Base-by-base conservation (phyloP, 2,888 invertebrate species). In the Stenotaenia linearis region DNA sequence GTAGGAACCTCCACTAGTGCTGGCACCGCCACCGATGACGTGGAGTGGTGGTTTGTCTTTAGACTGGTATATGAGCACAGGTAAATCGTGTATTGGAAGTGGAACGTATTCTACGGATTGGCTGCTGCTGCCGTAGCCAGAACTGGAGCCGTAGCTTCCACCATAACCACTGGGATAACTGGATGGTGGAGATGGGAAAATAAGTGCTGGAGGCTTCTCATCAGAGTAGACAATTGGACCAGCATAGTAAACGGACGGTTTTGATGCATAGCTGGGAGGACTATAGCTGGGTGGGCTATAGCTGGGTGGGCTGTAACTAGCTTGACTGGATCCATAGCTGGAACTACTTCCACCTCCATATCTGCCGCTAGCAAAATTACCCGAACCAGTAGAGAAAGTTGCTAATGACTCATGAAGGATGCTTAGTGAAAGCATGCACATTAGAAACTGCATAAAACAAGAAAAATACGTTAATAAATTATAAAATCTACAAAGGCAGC, bases 21-120 rank as follows among this genome's bases (percentile, higher is more conserved):
- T 25, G 40, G 75, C 74, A 32, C 35, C 35, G 9, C 74, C 74
- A 21, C 75, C 75, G 4, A 86, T 84, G 12, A 86, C 85, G 81
- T 86, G 86, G 50, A 86, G 84, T 12, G 86, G 86, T 10, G 86
- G 85, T 35, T 83, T 83, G 75, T 84, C 84, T 76, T 84, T 84
- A 0, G 84, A 84, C 79, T 84, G 85, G 82, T 86, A 86, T 77
- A 86, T 85, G 15, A 86, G 83, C 12, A 86, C 84, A 0, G 86
- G 86, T 23, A 86, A 82, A 61, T 86, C 85, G 81, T 85, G 85
- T 79, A 85, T 85, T 4, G 86, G 86, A 78, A 86, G 82, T 7
- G 86, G 86, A 23, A 86, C 84, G 80, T 85, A 86, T 80, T 85
- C 85, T 28, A 86, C 83, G 12, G 84, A 83, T 37, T 82, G 82